Conservation (phyloP, 1,140 invertebrate species). For the Nymphalis io region DNA sequence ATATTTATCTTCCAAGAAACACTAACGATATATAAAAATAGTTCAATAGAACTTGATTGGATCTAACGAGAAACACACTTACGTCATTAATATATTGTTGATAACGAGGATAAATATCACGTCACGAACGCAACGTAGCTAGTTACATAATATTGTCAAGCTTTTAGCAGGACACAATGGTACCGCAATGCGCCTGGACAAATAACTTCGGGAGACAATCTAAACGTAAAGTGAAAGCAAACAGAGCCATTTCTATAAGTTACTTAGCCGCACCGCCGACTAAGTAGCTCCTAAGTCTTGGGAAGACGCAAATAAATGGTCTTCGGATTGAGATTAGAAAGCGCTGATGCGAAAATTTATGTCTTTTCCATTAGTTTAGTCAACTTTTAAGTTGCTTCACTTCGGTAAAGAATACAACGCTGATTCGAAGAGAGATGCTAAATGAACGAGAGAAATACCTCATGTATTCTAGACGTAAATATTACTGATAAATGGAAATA, state of each 20-base stretch:
- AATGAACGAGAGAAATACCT: no score
- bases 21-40: no score
- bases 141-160: neutral
- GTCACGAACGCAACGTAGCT: neutral
- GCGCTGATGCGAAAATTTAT: neutral
- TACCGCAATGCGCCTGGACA: conserved; percentile 5
- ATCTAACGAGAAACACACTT: no score
- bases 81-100: no score
- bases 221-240: neutral
- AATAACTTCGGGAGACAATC: neutral
- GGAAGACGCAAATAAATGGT: conserved; percentile 6
- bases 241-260: neutral
- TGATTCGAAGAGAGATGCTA: no score
- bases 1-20: no score
- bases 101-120: neutral
- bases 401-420: no score
- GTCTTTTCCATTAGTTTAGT: neutral
- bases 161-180: neutral
- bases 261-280: neutral
- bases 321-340: neutral
- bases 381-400: no score
- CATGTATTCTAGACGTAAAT: no score
- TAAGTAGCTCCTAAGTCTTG: conserved; percentile 9
- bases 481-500: no score
- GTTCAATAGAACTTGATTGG: no score